Conservation (phyloP, 1,140 invertebrate genomes). For the Metopolophium dirhodum region DNA sequence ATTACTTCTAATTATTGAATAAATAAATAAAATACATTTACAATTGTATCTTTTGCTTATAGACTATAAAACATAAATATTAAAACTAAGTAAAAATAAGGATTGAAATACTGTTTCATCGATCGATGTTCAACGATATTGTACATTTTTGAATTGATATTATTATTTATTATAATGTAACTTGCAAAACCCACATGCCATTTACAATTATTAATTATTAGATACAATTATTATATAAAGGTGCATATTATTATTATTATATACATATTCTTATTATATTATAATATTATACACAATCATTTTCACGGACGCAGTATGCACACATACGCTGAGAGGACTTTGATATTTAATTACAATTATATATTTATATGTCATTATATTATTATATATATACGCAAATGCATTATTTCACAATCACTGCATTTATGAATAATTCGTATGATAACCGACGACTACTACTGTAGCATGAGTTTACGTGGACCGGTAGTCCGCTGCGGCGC, state of each 20-base stretch:
- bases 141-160: neutral
- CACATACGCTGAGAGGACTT: neutral
- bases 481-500: neutral
- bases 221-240: too few species aligned
- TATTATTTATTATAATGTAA: neutral
- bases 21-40: too few species aligned
- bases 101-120: neutral
- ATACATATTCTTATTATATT: too few species aligned
- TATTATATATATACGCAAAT: neutral
- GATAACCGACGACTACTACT: neutral
- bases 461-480: neutral
- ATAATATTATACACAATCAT: neutral
- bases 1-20: too few species aligned
- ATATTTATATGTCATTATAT: neutral
- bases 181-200: neutral
- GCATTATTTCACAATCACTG: neutral
- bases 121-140: neutral
- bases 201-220: neutral
- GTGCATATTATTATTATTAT: too few species aligned
- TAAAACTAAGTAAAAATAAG: too few species aligned
- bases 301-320: neutral
- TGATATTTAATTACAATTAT: constrained; percentile 14
- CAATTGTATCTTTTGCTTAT: too few species aligned
- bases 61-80: too few species aligned
- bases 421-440: neutral